Conservation (phyloP, 53 echinoderm and acorn worm species). For the Paracentrotus lividus region DNA sequence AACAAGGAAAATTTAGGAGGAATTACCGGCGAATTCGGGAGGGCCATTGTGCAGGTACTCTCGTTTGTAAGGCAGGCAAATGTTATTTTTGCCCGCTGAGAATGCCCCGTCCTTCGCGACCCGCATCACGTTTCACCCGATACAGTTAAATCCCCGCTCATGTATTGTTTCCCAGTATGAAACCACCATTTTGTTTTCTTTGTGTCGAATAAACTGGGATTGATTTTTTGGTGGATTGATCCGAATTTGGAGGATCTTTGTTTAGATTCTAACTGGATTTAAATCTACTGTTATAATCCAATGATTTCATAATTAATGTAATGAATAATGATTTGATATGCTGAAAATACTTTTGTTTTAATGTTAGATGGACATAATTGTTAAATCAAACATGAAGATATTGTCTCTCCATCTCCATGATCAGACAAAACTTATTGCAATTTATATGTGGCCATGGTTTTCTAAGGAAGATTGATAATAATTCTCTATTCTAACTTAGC, state of each 20-base stretch:
- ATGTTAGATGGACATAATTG: no score
- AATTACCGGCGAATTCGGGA: slow-evolving; percentile 12
- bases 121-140: slow-evolving; percentile 49
- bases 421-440: no score
- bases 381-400: no score
- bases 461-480: no score
- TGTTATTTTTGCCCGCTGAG: slow-evolving; percentile 77
- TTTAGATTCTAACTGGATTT: no score
- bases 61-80: slow-evolving; percentile 68
- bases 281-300: no score
- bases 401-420: no score
- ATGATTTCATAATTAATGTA: background rate
- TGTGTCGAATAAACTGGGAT: slow-evolving; percentile 26
- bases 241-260: background rate
- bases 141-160: slow-evolving; percentile 62
- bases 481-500: no score
- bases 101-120: slow-evolving; percentile 69
- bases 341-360: background rate
- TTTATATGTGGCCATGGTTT: no score
- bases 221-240: background rate
- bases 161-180: slow-evolving; percentile 1
- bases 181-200: slow-evolving; percentile 48
- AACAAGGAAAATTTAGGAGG: background rate
- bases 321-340: background rate
- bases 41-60: slow-evolving; percentile 44